Evolutionary conservation across 2,888 invertebrate genomes (phyloP).

Genomic region (Phyllotreta cruciferae): DNA sequence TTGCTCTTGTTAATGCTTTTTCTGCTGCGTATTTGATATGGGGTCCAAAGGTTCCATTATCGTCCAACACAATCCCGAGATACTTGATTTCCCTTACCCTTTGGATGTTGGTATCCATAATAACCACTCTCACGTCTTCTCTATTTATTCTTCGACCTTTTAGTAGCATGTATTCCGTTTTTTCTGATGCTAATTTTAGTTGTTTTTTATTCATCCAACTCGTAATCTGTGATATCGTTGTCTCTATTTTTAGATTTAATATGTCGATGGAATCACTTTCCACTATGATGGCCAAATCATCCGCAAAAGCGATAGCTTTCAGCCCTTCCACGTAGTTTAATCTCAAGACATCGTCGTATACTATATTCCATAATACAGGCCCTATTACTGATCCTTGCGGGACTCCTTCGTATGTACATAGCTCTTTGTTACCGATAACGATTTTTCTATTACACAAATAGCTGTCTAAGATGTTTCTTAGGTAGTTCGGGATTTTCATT

Average conservation of each 20-base stretch:
- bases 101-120: neutral
- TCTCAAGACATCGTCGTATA: conserved; percentile 25
- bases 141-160: neutral
- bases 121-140: neutral
- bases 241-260: conserved; percentile 2
- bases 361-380: conserved; percentile 33
- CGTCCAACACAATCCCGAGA: conserved; percentile 17
- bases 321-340: conserved; percentile 9
- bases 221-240: conserved; percentile 3
- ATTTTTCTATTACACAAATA: conserved; percentile 15
- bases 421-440: neutral
- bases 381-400: conserved; percentile 30
- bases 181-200: conserved; percentile 52
- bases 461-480: neutral
- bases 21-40: too few relatives aligned
- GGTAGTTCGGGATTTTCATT: neutral
- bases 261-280: neutral
- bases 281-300: conserved; percentile 20
- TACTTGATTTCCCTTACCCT: conserved; percentile 6
- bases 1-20: too few relatives aligned
- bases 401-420: conserved; percentile 11
- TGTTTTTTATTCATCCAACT: conserved; percentile 29
- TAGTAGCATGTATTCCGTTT: conserved; percentile 27
- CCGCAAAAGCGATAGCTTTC: conserved; percentile 22
- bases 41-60: neutral